phyloP scores from a whole-genome alignment of 2,888 invertebrate species.

The Liposcelis brunnea region DNA sequence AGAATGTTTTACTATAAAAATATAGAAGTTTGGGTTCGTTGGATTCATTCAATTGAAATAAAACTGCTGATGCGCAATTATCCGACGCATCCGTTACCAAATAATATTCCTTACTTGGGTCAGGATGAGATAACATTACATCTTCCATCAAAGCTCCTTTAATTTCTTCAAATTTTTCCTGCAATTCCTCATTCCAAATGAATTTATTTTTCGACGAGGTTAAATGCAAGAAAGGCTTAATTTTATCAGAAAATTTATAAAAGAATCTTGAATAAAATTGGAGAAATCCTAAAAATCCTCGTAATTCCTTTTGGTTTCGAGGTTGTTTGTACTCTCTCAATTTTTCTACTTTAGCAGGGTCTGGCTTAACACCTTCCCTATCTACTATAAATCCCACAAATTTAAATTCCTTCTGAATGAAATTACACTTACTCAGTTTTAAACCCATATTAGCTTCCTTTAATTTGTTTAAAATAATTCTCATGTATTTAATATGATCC shows the following conservation, averaged over 20 bases:
- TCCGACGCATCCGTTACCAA: too few species aligned
- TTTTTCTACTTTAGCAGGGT: neutral
- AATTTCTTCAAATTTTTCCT: neutral
- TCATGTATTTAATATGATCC: constrained; percentile 1
- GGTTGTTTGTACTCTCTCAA: neutral
- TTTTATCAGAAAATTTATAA: neutral
- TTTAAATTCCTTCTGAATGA: neutral
- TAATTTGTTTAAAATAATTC: neutral
- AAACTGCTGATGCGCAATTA: neutral
- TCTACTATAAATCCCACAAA: constrained; percentile 6
- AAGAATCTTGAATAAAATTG: neutral
- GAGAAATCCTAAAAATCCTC: neutral
- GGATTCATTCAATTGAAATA: neutral
- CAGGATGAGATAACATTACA: neutral
- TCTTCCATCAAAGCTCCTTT: constrained; percentile 1
- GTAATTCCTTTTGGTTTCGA: neutral
- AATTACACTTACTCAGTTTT: constrained; percentile 1
- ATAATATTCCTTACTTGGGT: too few species aligned
- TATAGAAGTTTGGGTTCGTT: neutral
- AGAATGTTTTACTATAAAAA: neutral
- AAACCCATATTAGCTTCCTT: constrained; percentile 1
- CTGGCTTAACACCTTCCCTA: neutral
- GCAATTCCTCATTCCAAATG: neutral
- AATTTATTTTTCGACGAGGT: neutral
- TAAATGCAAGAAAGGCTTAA: neutral